Evolutionary conservation across 2,113 vertebrate genomes (phyloP), one percentile per base, ranked within the genome.

Genomic region (Pangasianodon gigas): DNA sequence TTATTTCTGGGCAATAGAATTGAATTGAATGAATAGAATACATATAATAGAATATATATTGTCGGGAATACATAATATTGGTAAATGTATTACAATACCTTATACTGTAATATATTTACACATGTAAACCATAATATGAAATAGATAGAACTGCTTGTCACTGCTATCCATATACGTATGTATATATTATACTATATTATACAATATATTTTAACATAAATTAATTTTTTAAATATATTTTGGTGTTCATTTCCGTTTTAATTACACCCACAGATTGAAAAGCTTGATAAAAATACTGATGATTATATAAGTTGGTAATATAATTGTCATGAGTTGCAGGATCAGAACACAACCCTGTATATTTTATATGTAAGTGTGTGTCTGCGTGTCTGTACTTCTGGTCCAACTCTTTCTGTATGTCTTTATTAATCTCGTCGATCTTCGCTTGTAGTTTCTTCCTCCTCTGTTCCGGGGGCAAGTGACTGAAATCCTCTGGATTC

Each of bases 381-480:
- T 88, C 56, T 41, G 89, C 41, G 13, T 83, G 19, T 32, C 1
- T 56, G 60, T 95, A 99, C 98, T 97, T 99, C 94, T 98, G 97
- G 93, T 99, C 98, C 94, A 96, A 94, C 93, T 99, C 98, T 92
- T 99, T 99, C 88, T 99, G 98, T 86, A 98, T 97, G 84, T 99
- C 98, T 90, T 94, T 99, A 93, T 96, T 98, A 8, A 99, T 94
- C 3, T 99, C 98, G 54, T 99, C 98, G 0, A 99, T 96, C 92
- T 98, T 99, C 44, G 97, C 97, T 92, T 99, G 98, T 32, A 99
- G 97, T 91, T 98, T 99, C 95, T 99, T 99, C 93, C 98, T 97
- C 79, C 98, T 97, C 92, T 99, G 98, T 90, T 99, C 98, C 0
- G 98, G 98, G 0, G 98, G 98, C 77, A 99, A 96, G 93, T 99